Evolutionary conservation across 2,797 vertebrate species (phyloP), one percentile per base, ranked within the genome.

Genomic region (Apogon hyalosoma): DNA sequence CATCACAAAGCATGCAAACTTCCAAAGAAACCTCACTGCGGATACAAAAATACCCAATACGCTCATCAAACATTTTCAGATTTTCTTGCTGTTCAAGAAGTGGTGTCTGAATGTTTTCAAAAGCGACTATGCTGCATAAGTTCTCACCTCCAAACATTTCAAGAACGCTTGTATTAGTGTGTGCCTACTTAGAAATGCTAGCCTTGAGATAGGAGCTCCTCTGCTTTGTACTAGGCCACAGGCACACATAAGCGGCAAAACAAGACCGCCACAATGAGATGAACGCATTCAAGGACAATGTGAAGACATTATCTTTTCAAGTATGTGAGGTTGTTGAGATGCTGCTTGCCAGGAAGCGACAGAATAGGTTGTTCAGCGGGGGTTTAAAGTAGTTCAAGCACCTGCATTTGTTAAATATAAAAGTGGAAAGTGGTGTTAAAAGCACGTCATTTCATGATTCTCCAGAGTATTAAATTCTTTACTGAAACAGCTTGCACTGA

Each of bases 141-240:
- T 60, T 74, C 55, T 74, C 61, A 74, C 67, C 71, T 87, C 39
- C 47, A 67, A 81, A 70, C 54, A 57, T 72, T 79, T 80, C 42
- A 49, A 73, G 62, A 69, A 40, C 18, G 0, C 46, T 50, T 28
- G 28, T 11, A 39, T 3, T 45, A 69, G 63, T 50, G 15, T 58
- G 33, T 15, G 51, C 11, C 42, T 49, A 16, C 56, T 67, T 11
- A 36, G n/a, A 76, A 72, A 68, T 16, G 56, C 41, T 69, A 63
- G 69, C 75, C 41, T 71, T 18, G 69, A 65, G 40, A 80, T 36
- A 15, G 6, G 28, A 71, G 68, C 46, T 18, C 1, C 68, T 52
- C 71, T 1, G 5, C 57, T 83, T 80, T 84, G 65, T 82, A 40
- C 57, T 21, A 28, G 11, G 70, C 68, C 15, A 14, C 41, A 49